Evolutionary conservation across 2,113 vertebrate genomes (phyloP), one percentile per base, ranked within the genome.

Genomic region (Megatriorchis doriae): DNA sequence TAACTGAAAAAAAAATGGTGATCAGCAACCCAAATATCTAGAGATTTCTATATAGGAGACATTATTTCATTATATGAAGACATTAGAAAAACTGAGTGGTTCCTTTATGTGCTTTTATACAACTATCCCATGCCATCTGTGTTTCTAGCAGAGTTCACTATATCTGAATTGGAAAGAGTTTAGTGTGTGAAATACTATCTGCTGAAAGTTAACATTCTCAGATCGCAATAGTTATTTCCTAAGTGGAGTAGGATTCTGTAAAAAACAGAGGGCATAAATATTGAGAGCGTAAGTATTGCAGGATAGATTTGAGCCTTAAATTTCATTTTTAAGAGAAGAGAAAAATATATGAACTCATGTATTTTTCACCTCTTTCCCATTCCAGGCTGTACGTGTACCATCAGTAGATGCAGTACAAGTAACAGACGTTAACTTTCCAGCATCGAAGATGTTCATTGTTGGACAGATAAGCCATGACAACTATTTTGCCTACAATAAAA

Each of bases 361-460:
- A 32, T 80, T 85, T 92, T 58, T 90, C 68, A 98, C 98, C 88
- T 98, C 98, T 47, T 95, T 96, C 93, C 98, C 72, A 58, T 97
- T 97, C 98, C 98, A 98, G 13, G 98, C 98, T 93, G 97, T 97
- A 62, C 98, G 83, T 13, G 98, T 98, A 21, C 98, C 97, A 48
- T 98, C 98, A 26, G 97, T 58, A 7, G 98, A 98, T 38, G 98
- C 97, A 15, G 98, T 98, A 91, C 98, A 99, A 27, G 98, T 94
- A 31, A 97, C 62, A 14, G 98, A 88, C 1, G 48, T 90, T 43
- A 75, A 73, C 74, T 23, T 95, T 74, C 96, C 97, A 48, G 96
- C 75, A 42, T 98, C 97, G 53, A 98, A 40, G 23, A 17, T 26
- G 40, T 21, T 97, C 95, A 19, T 21, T 97, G 73, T 92, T 21